phyloP scores from a whole-genome alignment of 2,888 invertebrate genomes.

The Andrena minutula region DNA sequence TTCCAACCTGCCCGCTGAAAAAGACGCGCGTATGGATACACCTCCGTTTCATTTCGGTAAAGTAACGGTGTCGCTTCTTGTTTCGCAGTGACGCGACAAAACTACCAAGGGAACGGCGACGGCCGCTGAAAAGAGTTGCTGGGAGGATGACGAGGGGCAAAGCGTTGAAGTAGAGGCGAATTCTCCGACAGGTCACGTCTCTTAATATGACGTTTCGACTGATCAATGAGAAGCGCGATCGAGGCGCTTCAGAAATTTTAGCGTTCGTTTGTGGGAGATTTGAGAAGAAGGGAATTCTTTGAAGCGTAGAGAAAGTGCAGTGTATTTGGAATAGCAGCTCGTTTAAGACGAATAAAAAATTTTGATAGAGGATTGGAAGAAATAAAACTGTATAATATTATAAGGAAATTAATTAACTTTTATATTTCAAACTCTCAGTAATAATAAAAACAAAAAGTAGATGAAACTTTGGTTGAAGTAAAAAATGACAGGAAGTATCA shows the following conservation, averaged over 20 bases:
- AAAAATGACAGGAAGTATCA: no score
- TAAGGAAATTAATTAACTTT: no score
- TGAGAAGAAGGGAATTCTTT: background rate
- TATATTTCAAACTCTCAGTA: no score
- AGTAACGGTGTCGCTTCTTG: constrained; percentile 54
- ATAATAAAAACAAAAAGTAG: no score
- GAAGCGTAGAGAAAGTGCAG: background rate
- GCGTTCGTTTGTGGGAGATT: background rate
- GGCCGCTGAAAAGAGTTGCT: background rate
- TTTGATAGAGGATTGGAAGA: no score
- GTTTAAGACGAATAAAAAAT: no score
- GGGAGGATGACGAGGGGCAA: background rate
- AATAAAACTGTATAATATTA: no score
- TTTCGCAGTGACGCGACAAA: constrained; percentile 3
- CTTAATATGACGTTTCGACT: background rate
- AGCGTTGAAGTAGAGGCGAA: background rate
- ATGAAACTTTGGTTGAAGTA: no score
- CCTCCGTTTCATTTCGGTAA: constrained; percentile 52
- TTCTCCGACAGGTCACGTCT: background rate
- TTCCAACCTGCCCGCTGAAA: constrained; percentile 22
- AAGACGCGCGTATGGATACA: constrained; percentile 3
- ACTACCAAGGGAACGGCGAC: constrained; percentile 9
- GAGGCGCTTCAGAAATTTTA: background rate
- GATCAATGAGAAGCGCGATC: background rate
- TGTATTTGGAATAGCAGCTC: no score